These are phyloP conservation scores for Fissipunctia ypsillon DNA, from an alignment of 2,888 invertebrate genomes.

Conservation along the genomic window DNA sequence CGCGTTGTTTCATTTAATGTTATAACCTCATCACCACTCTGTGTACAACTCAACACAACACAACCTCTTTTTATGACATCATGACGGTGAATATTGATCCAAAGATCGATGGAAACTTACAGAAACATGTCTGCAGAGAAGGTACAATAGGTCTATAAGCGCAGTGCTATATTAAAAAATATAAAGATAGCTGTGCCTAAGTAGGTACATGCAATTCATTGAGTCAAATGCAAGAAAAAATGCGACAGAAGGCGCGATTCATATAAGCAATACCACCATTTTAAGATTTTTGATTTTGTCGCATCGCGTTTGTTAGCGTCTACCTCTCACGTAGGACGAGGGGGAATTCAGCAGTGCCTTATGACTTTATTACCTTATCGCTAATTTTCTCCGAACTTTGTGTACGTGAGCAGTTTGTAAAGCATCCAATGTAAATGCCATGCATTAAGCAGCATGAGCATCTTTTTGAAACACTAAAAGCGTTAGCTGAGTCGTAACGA, in stretches of 20 bases:
- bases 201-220: background rate
- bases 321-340: constrained; percentile 35
- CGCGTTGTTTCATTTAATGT: background rate
- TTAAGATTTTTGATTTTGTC: constrained; percentile 28
- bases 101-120: too few relatives aligned
- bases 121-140: background rate
- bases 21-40: background rate
- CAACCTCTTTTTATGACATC: background rate
- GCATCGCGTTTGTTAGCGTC: constrained; percentile 15
- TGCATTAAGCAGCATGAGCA: constrained; percentile 51
- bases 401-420: constrained; percentile 57
- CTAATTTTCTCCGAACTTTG: constrained; percentile 61
- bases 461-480: constrained; percentile 56
- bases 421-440: constrained; percentile 51
- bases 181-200: background rate
- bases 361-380: constrained; percentile 64
- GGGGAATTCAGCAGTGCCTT: constrained; percentile 46
- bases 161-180: background rate
- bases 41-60: background rate
- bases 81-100: background rate
- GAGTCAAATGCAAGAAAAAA: background rate
- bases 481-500: constrained; percentile 78
- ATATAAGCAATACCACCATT: background rate
- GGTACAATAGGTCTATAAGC: too few relatives aligned
- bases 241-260: background rate